Conservation (phyloP, 2,888 invertebrate species). For the Ormyrus labotus region DNA sequence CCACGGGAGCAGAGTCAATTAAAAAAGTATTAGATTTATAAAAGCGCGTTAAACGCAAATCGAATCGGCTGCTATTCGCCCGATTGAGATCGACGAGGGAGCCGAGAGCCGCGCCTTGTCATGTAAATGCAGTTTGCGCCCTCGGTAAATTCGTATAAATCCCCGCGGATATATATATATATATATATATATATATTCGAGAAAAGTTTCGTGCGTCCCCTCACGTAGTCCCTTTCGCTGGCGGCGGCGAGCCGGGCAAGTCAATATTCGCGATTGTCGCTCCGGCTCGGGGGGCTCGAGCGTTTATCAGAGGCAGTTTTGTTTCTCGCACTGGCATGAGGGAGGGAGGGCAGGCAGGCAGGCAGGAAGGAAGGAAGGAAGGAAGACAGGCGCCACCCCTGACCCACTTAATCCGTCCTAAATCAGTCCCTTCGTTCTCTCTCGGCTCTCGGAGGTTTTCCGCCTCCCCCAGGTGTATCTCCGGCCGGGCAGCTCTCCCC, state of each 20-base stretch:
- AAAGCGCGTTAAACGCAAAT: too few species aligned
- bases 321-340: background rate
- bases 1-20: too few species aligned
- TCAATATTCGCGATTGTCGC: constrained; percentile 49
- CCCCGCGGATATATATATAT: too few species aligned
- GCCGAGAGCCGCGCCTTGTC: background rate
- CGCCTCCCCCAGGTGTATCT: too few species aligned
- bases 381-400: background rate
- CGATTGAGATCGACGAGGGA: too few species aligned
- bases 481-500: background rate
- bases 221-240: too few species aligned
- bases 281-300: background rate
- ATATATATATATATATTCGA: too few species aligned
- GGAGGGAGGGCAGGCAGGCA: too few species aligned
- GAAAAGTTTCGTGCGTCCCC: too few species aligned
- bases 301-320: constrained; percentile 48
- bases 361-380: background rate
- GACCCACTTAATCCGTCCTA: constrained; percentile 54
- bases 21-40: too few species aligned
- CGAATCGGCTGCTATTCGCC: too few species aligned
- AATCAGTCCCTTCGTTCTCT: constrained; percentile 42
- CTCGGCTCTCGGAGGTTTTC: background rate
- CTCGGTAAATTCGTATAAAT: background rate
- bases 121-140: constrained; percentile 22
- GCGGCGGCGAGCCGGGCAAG: background rate